Evolutionary conservation across 2,797 vertebrate species (phyloP), one percentile per base, ranked within the genome.

Genomic region (Labroides dimidiatus): DNA sequence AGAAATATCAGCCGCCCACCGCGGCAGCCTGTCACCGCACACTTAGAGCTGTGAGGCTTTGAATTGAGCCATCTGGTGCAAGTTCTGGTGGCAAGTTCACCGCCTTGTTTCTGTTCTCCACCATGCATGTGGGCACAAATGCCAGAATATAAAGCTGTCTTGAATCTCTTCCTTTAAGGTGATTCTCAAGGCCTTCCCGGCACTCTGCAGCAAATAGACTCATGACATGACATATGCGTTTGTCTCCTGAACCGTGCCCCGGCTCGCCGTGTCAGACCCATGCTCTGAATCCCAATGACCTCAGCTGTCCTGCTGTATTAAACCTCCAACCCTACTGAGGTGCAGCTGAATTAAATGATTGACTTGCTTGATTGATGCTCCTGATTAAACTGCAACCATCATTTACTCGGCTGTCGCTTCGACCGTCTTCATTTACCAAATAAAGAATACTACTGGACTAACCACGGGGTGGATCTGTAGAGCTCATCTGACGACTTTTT

Each of bases 51-150:
- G 81, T 48, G 73, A 88, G 64, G 64, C 84, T 90, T 85, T 88
- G 85, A 83, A 80, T 88, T 69, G 67, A 82, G 84, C 87, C 89
- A 91, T 92, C 88, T 91, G 89, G 59, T 88, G 33, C 42, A 2
- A 75, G 61, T 71, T 65, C 63, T 72, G 77, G 65, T 75, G 69
- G 77, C 80, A 64, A 67, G 75, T 81, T 80, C 67, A 70, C 66
- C 53, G 63, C 51, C 59, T 77, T 33, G 4, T 53, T 65, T 64
- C 64, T 41, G 27, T 77, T 63, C 54, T 50, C 64, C 70, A 15
- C 49, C 56, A 39, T 66, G 42, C 47, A 57, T 76, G 48, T 70
- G 43, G 50, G 60, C 33, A 33, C 5, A 7, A 5, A 33, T 7
- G 7, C 30, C 30, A 33, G 30, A 8, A 33, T 33, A 7, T 4